Evolutionary conservation across 2,888 invertebrate species (phyloP).

Genomic region (Cinara cedri): DNA sequence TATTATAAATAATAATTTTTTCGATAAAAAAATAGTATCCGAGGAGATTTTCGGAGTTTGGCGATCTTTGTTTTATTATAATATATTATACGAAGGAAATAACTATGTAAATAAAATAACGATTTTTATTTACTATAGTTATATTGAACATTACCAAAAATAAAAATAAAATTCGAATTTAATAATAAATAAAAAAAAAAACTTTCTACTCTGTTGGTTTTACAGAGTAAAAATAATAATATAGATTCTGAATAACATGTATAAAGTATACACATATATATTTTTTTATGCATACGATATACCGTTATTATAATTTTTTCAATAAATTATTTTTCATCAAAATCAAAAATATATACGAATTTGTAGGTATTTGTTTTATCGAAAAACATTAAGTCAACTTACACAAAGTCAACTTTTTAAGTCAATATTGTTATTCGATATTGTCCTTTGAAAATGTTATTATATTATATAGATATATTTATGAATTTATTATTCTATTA

Average conservation of each 20-base stretch:
- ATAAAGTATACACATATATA: no score
- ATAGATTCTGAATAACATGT: no score
- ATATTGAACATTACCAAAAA: slow-evolving; percentile 8
- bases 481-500: no score
- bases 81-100: not conserved
- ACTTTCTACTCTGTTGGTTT: slow-evolving; percentile 7
- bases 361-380: slow-evolving; percentile 19
- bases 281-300: not conserved
- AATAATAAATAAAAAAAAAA: slow-evolving; percentile 22
- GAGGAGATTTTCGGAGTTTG: not conserved
- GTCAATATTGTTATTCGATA: not conserved
- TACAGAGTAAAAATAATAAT: slow-evolving; percentile 1
- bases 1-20: slow-evolving; percentile 3
- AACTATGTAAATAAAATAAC: slow-evolving; percentile 12
- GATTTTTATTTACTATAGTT: not conserved
- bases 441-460: not conserved
- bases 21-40: not conserved
- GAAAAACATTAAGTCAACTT: not conserved
- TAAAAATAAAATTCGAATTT: not conserved
- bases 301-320: not conserved
- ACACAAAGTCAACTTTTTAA: not conserved
- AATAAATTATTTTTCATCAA: slow-evolving; percentile 21
- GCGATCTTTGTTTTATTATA: slow-evolving; percentile 13
- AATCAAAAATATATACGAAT: not conserved
- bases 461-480: not conserved